These are phyloP conservation scores for Xylota segnis DNA, from an alignment of 2,888 invertebrate species.

Conservation along the genomic window DNA sequence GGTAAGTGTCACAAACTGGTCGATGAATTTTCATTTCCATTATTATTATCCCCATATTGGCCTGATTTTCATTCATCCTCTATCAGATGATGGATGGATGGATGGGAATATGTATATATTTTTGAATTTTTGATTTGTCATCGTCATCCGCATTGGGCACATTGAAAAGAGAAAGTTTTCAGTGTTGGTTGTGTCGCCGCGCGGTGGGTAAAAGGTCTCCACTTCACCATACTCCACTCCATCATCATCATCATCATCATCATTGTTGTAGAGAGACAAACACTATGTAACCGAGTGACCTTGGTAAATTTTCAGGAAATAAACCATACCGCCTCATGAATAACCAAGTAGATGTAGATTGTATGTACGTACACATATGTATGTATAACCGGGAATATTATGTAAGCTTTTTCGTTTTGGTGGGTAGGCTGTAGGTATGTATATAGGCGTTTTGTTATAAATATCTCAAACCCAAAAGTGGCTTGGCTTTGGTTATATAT, in stretches of 20 bases:
- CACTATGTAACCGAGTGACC: constrained; percentile 59
- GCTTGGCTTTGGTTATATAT: constrained; percentile 23
- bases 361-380: too few relatives aligned
- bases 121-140: constrained; percentile 32
- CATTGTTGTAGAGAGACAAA: not conserved
- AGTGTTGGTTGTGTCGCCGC: not conserved
- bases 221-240: not conserved
- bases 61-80: constrained; percentile 25
- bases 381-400: constrained; percentile 60
- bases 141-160: constrained; percentile 30
- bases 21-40: constrained; percentile 9
- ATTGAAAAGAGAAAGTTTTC: constrained; percentile 59
- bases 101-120: constrained; percentile 1
- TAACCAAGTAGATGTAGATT: constrained; percentile 62
- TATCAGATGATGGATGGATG: constrained; percentile 25
- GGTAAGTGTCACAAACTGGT: constrained; percentile 31
- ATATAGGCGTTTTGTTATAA: constrained; percentile 1
- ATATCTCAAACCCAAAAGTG: constrained; percentile 21
- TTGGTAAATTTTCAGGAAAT: constrained; percentile 75
- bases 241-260: not conserved
- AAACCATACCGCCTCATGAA: constrained; percentile 63
- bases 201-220: constrained; percentile 30
- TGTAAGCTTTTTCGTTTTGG: constrained; percentile 41
- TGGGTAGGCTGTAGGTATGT: not conserved
- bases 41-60: constrained; percentile 6